phyloP scores from a whole-genome alignment of 2,113 vertebrate genomes.

The Perccottus glenii region DNA sequence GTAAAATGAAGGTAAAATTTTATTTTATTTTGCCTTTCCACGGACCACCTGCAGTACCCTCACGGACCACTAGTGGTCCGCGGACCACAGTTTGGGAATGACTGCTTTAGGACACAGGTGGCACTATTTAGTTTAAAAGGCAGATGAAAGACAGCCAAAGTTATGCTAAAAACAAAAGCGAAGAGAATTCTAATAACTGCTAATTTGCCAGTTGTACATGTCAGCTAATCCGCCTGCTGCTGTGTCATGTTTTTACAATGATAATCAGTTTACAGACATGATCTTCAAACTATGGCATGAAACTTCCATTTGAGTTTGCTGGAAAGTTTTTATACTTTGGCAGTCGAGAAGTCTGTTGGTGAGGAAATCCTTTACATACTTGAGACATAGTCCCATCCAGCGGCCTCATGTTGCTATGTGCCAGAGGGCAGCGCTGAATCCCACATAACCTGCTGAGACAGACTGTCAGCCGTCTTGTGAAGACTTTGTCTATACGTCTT shows the following conservation, averaged over 20 bases:
- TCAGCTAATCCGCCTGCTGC: conserved; percentile 44
- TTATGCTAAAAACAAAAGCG: conserved; percentile 43
- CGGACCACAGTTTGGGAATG: too few relatives aligned
- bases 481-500: conserved; percentile 19
- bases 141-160: too few relatives aligned
- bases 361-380: conserved; percentile 60
- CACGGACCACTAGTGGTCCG: too few relatives aligned
- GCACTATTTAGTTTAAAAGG: too few relatives aligned
- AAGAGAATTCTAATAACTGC: conserved; percentile 37
- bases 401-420: conserved; percentile 54
- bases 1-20: too few relatives aligned
- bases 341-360: conserved; percentile 18
- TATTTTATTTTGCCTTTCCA: too few relatives aligned
- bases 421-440: conserved; percentile 63
- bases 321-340: conserved; percentile 10
- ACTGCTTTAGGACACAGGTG: too few relatives aligned
- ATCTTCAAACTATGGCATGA: conserved; percentile 9
- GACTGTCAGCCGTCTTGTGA: conserved; percentile 50
- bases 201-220: conserved; percentile 44
- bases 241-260: conserved; percentile 35
- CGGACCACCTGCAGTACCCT: too few relatives aligned
- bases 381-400: conserved; percentile 45
- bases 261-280: conserved; percentile 31
- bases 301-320: conserved; percentile 25
- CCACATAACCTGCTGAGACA: conserved; percentile 64